phyloP scores from a whole-genome alignment of 2,113 vertebrate species.

The Ceyx cyanopectus region DNA sequence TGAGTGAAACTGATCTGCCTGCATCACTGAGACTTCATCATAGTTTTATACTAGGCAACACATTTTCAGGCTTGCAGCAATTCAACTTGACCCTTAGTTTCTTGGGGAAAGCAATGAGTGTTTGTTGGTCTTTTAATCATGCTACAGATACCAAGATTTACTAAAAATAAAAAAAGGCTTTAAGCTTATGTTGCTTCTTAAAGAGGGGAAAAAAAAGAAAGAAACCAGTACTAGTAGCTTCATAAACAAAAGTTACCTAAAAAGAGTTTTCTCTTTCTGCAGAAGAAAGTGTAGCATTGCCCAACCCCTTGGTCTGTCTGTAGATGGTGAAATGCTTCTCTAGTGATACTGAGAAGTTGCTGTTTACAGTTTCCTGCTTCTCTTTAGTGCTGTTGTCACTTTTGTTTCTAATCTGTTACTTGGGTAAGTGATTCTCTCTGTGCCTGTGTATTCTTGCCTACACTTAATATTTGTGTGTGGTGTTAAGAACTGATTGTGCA shows the following conservation, averaged over 20 bases:
- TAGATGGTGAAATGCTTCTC: slow-evolving; percentile 41
- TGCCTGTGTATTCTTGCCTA: background rate
- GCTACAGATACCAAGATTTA: background rate
- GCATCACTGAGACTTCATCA: background rate
- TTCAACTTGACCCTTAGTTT: background rate
- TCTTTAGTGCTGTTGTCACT: slow-evolving; percentile 55
- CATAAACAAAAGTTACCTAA: background rate
- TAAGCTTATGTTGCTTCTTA: background rate
- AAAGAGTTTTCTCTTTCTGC: slow-evolving; percentile 33
- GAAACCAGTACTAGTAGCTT: background rate
- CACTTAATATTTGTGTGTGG: background rate
- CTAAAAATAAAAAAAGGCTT: background rate
- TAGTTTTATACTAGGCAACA: background rate
- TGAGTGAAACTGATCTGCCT: background rate
- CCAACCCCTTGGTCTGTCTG: background rate
- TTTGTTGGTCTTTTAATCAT: background rate
- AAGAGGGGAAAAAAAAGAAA: background rate
- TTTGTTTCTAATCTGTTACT: slow-evolving; percentile 58
- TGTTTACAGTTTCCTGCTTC: slow-evolving; percentile 37
- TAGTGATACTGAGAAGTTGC: slow-evolving; percentile 32
- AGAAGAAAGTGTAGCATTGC: slow-evolving; percentile 41
- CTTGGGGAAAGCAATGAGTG: background rate
- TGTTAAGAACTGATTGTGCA: background rate
- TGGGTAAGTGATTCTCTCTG: slow-evolving; percentile 50
- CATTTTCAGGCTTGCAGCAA: background rate